Evolutionary conservation across 2,797 vertebrate species (phyloP), one percentile per base, ranked within the genome.

Genomic region (Macropus fuliginosus): DNA sequence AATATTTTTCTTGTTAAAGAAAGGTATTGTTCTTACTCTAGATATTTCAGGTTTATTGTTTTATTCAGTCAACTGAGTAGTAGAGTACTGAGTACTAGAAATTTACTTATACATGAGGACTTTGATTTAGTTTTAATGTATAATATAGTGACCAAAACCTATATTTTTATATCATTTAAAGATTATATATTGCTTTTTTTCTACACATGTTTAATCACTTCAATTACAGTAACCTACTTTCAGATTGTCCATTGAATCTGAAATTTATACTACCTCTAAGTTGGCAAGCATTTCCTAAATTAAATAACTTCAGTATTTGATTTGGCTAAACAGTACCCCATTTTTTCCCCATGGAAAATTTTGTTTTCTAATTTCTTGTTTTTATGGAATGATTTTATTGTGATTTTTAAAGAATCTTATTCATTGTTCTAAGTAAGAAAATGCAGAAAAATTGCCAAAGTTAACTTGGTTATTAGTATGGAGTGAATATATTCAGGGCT

Each of bases 71-170:
- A 96, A 66, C 87, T 96, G 56, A 56, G 74, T 94, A 93, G 54
- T 92, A 93, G 34, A 91, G 52, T 52, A 59, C 87, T 96, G 56
- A 56, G 74, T 94, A 94, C 57, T 92, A 93, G 34, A 91, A 97
- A 95, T 6, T 89, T 81, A 3, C 21, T 97, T 54, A 97, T 95
- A 28, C 91, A 56, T 66, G 92, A 97, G 12, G 59, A 94, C 29
- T 34, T 95, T 92, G 93, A 11, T 94, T 94, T 66, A 91, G 52
- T 66, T 93, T 95, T 91, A 74, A 91, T 91, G 40, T 0, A 81
- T 96, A 62, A 90, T 56, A 31, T 74, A 46, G 27, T 94, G 27
- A n/a, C 90, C 91, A 40, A 8, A 27, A 59, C 81, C 89, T 93
- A 93, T 27, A 95, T 91, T 52, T 52, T 66, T 55, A 5, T 13